These are phyloP conservation scores for Pterostichus niger DNA, from an alignment of 2,888 invertebrate genomes.

Conservation along the genomic window DNA sequence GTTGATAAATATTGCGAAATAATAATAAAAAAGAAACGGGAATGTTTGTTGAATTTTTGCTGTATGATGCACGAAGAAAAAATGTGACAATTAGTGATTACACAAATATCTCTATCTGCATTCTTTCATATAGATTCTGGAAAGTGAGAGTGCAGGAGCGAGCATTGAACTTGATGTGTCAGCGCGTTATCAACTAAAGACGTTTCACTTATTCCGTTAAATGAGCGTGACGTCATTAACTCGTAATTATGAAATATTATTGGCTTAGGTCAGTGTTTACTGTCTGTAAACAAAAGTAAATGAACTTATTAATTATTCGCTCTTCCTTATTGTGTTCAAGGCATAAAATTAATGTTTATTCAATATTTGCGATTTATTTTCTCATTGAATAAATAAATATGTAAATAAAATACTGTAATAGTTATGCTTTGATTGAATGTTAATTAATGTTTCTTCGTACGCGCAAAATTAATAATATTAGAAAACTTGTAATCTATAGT, in stretches of 20 bases:
- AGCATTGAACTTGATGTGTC: conserved; percentile 49
- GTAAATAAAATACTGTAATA: no score
- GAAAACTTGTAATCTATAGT: no score
- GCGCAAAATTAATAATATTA: no score
- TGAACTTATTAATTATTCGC: conserved; percentile 32
- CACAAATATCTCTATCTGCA: conserved; percentile 25
- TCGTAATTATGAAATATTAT: conserved; percentile 35
- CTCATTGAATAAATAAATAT: no score
- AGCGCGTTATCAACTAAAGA: conserved; percentile 18
- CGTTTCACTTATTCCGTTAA: conserved; percentile 49
- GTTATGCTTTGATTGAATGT: no score
- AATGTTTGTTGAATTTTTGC: no score
- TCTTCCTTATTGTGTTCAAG: no score
- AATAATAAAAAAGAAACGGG: no score
- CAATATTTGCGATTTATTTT: no score
- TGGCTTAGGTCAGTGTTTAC: conserved; percentile 27
- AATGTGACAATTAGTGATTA: not conserved
- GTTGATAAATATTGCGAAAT: not conserved
- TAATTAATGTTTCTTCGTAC: no score
- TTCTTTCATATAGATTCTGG: conserved; percentile 13
- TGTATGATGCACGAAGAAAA: not conserved
- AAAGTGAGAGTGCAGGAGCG: conserved; percentile 24
- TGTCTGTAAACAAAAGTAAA: conserved; percentile 49
- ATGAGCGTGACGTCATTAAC: conserved; percentile 34
- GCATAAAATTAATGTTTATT: no score